Conservation (phyloP, 2,113 vertebrate species). For the Monarcha castaneiventris region DNA sequence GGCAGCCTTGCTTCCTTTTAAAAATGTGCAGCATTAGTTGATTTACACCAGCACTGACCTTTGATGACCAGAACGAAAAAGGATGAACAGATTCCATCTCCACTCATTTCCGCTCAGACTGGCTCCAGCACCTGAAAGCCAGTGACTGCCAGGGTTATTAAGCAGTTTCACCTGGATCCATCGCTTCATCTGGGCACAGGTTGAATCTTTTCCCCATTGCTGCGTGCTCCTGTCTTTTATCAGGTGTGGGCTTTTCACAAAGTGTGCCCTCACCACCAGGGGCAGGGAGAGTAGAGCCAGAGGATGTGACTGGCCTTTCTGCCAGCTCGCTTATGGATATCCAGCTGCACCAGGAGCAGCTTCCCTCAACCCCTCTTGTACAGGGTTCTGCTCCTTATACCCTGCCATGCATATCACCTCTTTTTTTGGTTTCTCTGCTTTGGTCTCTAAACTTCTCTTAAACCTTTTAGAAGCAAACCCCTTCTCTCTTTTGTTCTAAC, state of each 20-base stretch:
- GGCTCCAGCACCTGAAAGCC: not conserved
- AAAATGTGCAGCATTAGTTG: not conserved
- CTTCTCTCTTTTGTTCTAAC: not conserved
- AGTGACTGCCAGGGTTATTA: not conserved
- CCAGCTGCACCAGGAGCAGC: not conserved
- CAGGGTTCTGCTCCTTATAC: not conserved
- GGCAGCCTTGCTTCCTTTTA: not conserved
- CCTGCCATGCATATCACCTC: accelerated
- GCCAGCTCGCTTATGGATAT: not conserved
- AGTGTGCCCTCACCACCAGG: not conserved
- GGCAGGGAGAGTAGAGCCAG: not conserved
- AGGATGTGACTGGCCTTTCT: not conserved
- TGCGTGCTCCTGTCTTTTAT: not conserved
- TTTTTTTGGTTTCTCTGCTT: not conserved
- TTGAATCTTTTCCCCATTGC: not conserved
- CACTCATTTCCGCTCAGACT: not conserved
- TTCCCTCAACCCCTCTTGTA: not conserved
- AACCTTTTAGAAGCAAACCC: not conserved
- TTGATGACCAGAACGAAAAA: not conserved
- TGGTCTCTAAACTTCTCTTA: not conserved
- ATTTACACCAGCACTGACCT: not conserved
- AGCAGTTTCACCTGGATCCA: not conserved
- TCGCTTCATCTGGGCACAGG: not conserved
- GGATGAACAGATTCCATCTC: not conserved
- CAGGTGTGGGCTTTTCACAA: not conserved